Conservation (phyloP, 2,797 vertebrate genomes). For the Chelon auratus region DNA sequence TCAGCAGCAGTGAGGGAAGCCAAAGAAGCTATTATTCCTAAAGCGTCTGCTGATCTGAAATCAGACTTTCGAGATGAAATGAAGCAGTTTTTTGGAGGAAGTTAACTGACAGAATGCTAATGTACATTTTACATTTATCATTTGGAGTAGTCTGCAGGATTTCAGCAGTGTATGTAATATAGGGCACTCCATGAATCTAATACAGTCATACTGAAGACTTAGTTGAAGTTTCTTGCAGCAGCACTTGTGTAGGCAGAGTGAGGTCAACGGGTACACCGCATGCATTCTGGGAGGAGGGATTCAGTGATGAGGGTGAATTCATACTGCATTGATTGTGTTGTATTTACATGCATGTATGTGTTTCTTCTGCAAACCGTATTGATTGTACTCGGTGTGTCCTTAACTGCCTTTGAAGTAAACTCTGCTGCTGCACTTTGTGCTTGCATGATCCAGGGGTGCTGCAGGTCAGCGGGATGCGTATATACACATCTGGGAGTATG, state of each 20-base stretch:
- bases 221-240: conserved; percentile 26
- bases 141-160: conserved; percentile 7
- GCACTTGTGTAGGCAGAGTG: conserved; percentile 53
- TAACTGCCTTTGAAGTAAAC: conserved; percentile 14
- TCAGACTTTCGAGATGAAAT: conserved; percentile 32
- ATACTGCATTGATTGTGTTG: conserved; percentile 2
- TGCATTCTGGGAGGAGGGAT: conserved; percentile 21
- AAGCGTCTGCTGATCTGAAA: conserved; percentile 42
- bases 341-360: conserved; percentile 12
- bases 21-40: conserved; percentile 39
- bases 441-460: conserved; percentile 78
- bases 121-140: neutral
- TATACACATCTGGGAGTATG: conserved; percentile 86
- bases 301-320: conserved; percentile 40
- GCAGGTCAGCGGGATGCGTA: conserved; percentile 84
- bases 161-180: neutral
- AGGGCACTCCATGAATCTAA: conserved; percentile 4
- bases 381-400: conserved; percentile 12
- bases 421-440: conserved; percentile 7
- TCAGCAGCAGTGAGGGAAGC: conserved; percentile 32
- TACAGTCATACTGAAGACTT: conserved; percentile 23
- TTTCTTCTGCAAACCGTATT: conserved; percentile 5
- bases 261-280: conserved; percentile 53
- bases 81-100: conserved; percentile 13
- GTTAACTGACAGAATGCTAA: conserved; percentile 1